Conservation (phyloP, 2,113 vertebrate species). For the Cricetomys ansorgei region DNA sequence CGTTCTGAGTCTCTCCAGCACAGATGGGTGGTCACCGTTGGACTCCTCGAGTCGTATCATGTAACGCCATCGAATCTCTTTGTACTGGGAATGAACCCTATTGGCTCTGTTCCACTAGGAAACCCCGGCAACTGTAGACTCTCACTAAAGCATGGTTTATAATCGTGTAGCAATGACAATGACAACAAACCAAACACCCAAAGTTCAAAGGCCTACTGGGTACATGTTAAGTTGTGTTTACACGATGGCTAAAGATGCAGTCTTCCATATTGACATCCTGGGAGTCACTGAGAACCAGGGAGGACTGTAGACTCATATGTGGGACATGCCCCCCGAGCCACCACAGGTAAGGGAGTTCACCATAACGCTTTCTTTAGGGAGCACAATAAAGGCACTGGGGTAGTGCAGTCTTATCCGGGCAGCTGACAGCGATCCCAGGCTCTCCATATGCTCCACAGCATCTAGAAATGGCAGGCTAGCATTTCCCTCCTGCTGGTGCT, state of each 20-base stretch:
- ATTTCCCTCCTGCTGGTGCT: constrained; percentile 82
- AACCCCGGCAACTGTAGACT: not conserved
- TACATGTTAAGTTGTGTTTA: not conserved
- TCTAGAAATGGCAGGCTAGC: constrained; percentile 83
- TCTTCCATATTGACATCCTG: not conserved
- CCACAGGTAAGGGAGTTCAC: constrained; percentile 4
- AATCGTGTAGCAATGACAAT: not conserved
- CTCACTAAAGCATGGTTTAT: not conserved
- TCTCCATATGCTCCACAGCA: constrained; percentile 84
- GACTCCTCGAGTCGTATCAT: not conserved
- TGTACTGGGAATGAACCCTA: not conserved
- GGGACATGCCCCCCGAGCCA: not conserved
- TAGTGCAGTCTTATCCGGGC: constrained; percentile 79
- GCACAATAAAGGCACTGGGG: constrained; percentile 73
- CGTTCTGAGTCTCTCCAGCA: not conserved
- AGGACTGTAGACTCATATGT: fast-evolving
- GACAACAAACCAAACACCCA: not conserved
- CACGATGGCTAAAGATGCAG: not conserved
- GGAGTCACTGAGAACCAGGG: not conserved
- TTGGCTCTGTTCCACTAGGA: not conserved
- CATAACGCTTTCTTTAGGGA: constrained; percentile 71
- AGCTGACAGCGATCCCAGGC: constrained; percentile 82
- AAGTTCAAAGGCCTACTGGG: not conserved
- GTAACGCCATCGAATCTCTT: not conserved
- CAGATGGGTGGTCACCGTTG: no score